These are phyloP conservation scores for Psilopsiagon aurifrons DNA, from an alignment of 2,113 vertebrate genomes.

Conservation along the genomic window DNA sequence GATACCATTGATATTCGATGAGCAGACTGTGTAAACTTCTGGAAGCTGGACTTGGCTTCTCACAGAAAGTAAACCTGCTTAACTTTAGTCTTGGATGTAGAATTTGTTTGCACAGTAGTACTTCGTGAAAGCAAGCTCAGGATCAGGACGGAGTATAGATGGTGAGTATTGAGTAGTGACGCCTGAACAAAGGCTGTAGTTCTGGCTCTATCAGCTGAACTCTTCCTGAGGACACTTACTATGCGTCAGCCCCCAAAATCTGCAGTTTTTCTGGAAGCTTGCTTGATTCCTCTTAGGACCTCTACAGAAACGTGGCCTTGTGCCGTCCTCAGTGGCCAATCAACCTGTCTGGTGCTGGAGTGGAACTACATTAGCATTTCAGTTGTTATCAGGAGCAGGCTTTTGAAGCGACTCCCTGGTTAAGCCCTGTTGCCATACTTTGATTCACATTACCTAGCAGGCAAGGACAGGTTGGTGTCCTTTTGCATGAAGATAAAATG, in stretches of 20 bases:
- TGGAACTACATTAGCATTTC: neutral
- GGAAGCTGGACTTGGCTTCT: neutral
- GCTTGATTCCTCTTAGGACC: neutral
- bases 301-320: neutral
- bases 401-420: rapidly evolving
- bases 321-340: neutral
- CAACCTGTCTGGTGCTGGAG: neutral
- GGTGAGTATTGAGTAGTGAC: neutral
- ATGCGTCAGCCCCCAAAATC: neutral
- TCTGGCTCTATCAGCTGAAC: neutral
- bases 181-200: neutral
- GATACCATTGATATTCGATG: neutral
- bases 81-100: neutral
- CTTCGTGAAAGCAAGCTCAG: neutral
- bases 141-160: neutral
- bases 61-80: neutral
- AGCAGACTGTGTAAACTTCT: neutral
- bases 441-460: neutral
- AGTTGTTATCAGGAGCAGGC: neutral
- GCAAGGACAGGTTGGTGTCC: neutral
- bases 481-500: neutral
- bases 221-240: neutral
- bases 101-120: neutral
- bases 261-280: neutral
- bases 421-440: neutral